These are phyloP conservation scores for Sebastes diploproa DNA, from an alignment of 2,797 vertebrate species.

Conservation along the genomic window DNA sequence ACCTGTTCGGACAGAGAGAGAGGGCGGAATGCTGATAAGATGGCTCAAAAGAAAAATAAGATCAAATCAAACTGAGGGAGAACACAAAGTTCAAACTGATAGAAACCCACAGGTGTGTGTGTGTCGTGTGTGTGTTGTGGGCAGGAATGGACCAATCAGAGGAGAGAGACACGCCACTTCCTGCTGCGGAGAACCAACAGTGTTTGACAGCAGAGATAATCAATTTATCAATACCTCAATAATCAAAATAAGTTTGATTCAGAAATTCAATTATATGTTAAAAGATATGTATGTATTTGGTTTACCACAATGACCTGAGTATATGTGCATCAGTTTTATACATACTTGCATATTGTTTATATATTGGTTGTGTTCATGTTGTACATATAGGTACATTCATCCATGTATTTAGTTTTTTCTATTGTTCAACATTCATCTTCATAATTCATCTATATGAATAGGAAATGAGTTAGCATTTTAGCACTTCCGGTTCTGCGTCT, in stretches of 20 bases:
- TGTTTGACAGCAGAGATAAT: neutral
- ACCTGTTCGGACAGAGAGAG: conserved; percentile 99
- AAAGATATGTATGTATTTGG: neutral
- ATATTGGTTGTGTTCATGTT: neutral
- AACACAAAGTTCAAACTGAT: conserved; percentile 78
- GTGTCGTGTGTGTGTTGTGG: conserved; percentile 66
- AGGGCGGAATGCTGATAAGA: conserved; percentile 91
- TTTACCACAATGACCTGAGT: neutral
- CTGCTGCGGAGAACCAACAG: conserved; percentile 36
- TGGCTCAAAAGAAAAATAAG: conserved; percentile 83
- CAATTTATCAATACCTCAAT: neutral
- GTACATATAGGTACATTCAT: neutral
- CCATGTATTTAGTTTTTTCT: neutral
- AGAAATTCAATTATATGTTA: neutral
- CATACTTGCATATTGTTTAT: neutral
- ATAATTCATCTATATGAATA: neutral
- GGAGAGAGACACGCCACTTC: conserved; percentile 58
- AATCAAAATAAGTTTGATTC: neutral
- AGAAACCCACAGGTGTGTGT: conserved; percentile 76
- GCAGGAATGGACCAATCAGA: conserved; percentile 73
- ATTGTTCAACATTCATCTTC: neutral
- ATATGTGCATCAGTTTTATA: neutral
- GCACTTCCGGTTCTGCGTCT: too few relatives aligned
- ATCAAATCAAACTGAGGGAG: conserved; percentile 77
- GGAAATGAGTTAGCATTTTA: too few relatives aligned